phyloP scores from a whole-genome alignment of 2,113 vertebrate species.

The Rousettus leschenaultii region DNA sequence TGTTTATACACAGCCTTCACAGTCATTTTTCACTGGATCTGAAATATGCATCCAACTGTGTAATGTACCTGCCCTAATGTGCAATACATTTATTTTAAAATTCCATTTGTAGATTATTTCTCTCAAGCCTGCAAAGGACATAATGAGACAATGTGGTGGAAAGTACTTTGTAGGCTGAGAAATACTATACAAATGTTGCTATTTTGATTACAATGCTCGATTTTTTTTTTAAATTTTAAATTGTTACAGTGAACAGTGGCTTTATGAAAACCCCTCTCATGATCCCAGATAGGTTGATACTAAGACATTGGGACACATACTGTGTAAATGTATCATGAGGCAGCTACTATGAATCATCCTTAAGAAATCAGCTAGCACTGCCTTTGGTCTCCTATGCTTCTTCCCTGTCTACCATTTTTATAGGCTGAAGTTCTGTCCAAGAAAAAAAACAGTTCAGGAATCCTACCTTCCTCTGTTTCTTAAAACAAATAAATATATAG shows the following conservation, averaged over 20 bases:
- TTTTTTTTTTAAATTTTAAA: background rate
- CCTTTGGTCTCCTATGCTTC: background rate
- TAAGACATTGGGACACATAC: background rate
- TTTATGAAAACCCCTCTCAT: background rate
- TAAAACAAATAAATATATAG: background rate
- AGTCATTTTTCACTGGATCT: background rate
- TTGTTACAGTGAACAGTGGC: constrained; percentile 22
- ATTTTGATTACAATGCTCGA: constrained; percentile 50
- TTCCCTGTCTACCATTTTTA: background rate
- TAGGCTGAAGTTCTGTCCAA: background rate
- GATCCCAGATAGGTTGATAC: background rate
- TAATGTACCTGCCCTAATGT: constrained; percentile 46
- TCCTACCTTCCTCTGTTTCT: background rate
- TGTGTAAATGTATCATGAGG: background rate
- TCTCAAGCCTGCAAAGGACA: constrained; percentile 36
- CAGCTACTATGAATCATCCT: background rate
- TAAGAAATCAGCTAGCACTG: background rate
- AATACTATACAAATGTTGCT: constrained; percentile 34
- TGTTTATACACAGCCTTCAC: background rate
- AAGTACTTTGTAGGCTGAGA: constrained; percentile 51
- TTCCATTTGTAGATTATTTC: constrained; percentile 55
- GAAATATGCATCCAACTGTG: constrained; percentile 22
- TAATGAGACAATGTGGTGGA: constrained; percentile 55
- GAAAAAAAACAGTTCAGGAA: background rate
- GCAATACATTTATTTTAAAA: constrained; percentile 40